Percentiles rank a stretch among this genome's conserved stretches.
These are phyloP conservation scores for Aphelocoma californica DNA, from an alignment of 2,797 vertebrate genomes.

Conservation along the genomic window DNA sequence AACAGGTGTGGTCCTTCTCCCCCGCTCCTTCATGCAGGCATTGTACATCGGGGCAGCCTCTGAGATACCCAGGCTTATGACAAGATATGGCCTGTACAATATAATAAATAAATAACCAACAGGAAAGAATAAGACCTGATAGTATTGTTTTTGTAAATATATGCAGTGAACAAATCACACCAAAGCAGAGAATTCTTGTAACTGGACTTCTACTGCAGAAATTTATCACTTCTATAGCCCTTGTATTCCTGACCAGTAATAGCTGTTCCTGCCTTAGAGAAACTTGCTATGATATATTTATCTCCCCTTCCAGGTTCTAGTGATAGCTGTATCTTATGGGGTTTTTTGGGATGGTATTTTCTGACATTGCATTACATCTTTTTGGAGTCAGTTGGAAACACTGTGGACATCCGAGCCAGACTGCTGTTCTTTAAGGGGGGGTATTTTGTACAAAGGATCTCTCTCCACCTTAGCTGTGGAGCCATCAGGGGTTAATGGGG, in stretches of 20 bases:
- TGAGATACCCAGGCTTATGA: background rate
- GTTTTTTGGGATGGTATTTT: background rate
- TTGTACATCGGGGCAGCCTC: background rate
- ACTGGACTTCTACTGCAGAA: background rate
- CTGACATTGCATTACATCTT: background rate
- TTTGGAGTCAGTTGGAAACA: background rate
- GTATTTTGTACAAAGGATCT: background rate
- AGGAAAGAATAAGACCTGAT: background rate
- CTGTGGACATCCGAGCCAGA: background rate
- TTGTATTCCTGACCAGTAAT: background rate
- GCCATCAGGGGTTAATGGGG: background rate
- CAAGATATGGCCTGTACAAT: background rate
- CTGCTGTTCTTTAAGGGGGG: background rate
- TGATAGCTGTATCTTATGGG: background rate
- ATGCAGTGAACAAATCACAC: background rate
- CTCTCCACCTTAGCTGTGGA: background rate
- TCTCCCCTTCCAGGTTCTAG: background rate
- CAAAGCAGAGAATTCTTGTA: background rate
- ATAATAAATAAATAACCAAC: background rate
- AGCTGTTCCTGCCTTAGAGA: background rate
- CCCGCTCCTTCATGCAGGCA: background rate
- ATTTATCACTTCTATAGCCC: background rate
- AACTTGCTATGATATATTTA: background rate
- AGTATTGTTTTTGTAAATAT: background rate
- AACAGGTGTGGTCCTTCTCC: background rate